phyloP scores from a whole-genome alignment of 2,797 vertebrate species.

The Helicolenus hilgendorfi region DNA sequence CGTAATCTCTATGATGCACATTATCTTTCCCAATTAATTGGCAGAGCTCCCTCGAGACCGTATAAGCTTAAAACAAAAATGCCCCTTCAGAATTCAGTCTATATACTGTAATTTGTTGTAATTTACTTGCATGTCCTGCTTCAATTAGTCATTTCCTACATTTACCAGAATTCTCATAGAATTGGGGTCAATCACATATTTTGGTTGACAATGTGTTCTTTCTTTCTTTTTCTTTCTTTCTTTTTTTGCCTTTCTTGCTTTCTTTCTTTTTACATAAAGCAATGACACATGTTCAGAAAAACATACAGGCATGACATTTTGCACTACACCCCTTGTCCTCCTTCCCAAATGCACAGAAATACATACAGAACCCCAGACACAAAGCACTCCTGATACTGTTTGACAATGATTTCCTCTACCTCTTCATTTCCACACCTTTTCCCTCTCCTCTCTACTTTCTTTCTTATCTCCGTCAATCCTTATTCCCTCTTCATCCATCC shows the following conservation, averaged over 20 bases:
- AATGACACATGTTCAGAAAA: constrained; percentile 45
- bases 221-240: not conserved
- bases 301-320: constrained; percentile 56
- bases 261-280: constrained; percentile 40
- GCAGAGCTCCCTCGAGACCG: constrained; percentile 16
- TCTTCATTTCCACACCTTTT: constrained; percentile 46
- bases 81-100: constrained; percentile 15
- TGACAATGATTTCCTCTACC: constrained; percentile 55
- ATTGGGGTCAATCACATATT: not conserved
- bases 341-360: constrained; percentile 14
- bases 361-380: constrained; percentile 1
- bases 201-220: constrained; percentile 15
- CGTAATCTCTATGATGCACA: constrained; percentile 44
- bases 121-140: not conserved
- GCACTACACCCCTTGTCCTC: constrained; percentile 35
- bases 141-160: not conserved
- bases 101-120: not conserved
- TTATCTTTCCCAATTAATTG: constrained; percentile 54
- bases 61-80: constrained; percentile 24
- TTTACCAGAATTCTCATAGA: not conserved
- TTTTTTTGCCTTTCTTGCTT: not conserved
- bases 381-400: constrained; percentile 46
- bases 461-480: constrained; percentile 18
- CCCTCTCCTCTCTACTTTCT: constrained; percentile 1
- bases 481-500: not conserved